phyloP scores from a whole-genome alignment of 1,140 invertebrate genomes.

The Rhizoglyphus robini region DNA sequence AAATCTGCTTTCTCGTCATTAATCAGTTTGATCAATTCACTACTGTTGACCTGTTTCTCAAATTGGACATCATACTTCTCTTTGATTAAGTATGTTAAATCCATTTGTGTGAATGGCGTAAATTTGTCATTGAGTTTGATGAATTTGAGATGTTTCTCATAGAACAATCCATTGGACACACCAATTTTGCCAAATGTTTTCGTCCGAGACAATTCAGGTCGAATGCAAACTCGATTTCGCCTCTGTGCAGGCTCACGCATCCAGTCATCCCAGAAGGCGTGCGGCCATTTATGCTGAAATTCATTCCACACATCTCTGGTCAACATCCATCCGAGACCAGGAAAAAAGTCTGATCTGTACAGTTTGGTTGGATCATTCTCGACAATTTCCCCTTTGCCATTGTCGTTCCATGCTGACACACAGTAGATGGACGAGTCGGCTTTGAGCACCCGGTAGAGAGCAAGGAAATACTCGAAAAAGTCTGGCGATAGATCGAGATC shows the following conservation, averaged over 20 bases:
- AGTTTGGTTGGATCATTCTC: constrained; percentile 34
- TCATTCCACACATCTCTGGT: constrained; percentile 38
- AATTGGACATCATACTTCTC: constrained; percentile 77
- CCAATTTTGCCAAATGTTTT: constrained; percentile 85
- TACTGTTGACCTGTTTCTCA: constrained; percentile 57
- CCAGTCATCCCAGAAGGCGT: constrained; percentile 98
- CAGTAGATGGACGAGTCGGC: constrained; percentile 33
- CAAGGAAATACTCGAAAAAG: constrained; percentile 42
- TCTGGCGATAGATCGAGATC: constrained; percentile 42
- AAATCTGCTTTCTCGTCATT: constrained; percentile 50
- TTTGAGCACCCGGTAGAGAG: constrained; percentile 30
- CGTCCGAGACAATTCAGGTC: constrained; percentile 87
- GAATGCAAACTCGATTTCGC: constrained; percentile 73
- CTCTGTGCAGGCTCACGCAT: constrained; percentile 83
- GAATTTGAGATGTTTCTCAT: constrained; percentile 89
- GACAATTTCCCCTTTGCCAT: constrained; percentile 34
- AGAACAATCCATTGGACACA: constrained; percentile 80
- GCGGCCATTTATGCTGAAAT: constrained; percentile 41
- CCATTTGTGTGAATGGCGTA: constrained; percentile 75
- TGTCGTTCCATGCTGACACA: constrained; percentile 46
- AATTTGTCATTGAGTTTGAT: constrained; percentile 79
- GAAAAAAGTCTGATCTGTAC: constrained; percentile 43
- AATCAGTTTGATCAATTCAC: constrained; percentile 55
- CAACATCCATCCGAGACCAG: constrained; percentile 45
- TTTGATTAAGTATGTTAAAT: constrained; percentile 82